Conservation (phyloP, 2,888 invertebrate species). For the Eueremaeus valkanovi region DNA sequence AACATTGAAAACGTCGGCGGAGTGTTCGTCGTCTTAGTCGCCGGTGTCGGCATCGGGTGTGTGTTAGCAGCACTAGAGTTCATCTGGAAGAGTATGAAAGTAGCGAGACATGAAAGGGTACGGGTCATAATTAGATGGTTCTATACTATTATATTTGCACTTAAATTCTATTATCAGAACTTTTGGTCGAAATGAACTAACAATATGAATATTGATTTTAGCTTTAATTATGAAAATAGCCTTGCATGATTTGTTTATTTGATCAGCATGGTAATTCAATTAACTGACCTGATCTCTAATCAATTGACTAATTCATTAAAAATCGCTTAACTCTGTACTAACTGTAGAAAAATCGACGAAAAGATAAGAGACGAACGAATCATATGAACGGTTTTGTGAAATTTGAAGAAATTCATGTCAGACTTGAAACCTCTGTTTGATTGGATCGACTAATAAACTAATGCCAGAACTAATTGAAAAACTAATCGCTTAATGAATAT, state of each 20-base stretch:
- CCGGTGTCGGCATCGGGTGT: slow-evolving; percentile 47
- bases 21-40: slow-evolving; percentile 45
- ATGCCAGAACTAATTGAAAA: neutral
- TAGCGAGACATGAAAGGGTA: slow-evolving; percentile 43
- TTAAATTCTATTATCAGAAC: too few species aligned
- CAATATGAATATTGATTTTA: too few species aligned
- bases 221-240: too few species aligned
- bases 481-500: neutral
- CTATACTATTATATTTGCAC: too few species aligned
- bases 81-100: slow-evolving; percentile 43
- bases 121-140: too few species aligned
- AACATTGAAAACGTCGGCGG: slow-evolving; percentile 46
- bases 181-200: too few species aligned
- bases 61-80: slow-evolving; percentile 43
- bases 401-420: slow-evolving; percentile 35
- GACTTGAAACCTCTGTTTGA: slow-evolving; percentile 34
- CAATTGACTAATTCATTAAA: neutral
- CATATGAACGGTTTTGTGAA: slow-evolving; percentile 32
- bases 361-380: slow-evolving; percentile 5
- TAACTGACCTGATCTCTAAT: too few species aligned
- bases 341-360: neutral
- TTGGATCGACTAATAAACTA: neutral
- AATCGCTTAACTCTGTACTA: neutral
- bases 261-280: neutral
- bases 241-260: neutral